Percentiles rank a stretch among this genome's conserved stretches.
Evolutionary conservation across 2,888 invertebrate species (phyloP).

Genomic region (Campoplex nolae): DNA sequence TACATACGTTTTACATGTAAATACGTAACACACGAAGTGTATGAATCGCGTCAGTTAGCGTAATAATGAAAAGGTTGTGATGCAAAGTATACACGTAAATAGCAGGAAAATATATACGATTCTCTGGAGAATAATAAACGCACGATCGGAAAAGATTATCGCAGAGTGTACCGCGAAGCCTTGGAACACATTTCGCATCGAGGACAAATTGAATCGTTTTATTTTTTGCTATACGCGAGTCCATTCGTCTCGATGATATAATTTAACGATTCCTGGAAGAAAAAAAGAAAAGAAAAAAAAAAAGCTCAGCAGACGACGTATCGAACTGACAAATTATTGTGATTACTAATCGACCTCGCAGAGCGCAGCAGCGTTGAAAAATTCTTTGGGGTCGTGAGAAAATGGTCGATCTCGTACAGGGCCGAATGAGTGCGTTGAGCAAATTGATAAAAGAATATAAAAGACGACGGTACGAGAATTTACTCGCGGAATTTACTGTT

Average conservation of each 20-base stretch:
- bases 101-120: not conserved
- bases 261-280: not conserved
- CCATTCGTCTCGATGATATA: not conserved
- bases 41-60: not conserved
- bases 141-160: not conserved
- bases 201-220: not conserved
- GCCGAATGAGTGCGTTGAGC: not conserved
- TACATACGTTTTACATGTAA: not conserved
- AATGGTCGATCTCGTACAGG: not conserved
- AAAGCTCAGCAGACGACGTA: not conserved
- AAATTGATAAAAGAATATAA: not conserved
- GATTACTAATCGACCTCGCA: not conserved
- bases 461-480: not conserved
- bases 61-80: conserved; percentile 2
- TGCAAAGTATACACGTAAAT: not conserved
- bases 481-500: not conserved
- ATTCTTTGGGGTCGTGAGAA: not conserved
- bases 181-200: not conserved
- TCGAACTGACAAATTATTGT: conserved; percentile 5
- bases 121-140: not conserved
- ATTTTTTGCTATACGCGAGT: not conserved
- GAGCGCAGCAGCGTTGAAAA: not conserved
- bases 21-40: not conserved
- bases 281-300: not conserved
- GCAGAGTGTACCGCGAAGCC: not conserved